Conservation (phyloP, 2,888 invertebrate genomes). For the Monoplex corrugatus region DNA sequence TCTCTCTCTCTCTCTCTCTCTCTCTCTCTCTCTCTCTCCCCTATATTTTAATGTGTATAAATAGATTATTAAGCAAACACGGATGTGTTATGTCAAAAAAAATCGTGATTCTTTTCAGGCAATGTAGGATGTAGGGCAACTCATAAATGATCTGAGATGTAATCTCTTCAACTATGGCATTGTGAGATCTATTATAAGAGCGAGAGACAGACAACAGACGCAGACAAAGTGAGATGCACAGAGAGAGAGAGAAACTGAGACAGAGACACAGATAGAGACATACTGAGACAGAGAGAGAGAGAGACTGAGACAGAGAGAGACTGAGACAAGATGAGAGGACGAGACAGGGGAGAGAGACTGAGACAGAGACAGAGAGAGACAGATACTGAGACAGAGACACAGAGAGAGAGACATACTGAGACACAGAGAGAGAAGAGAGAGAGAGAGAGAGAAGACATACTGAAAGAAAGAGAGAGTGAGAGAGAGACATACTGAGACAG, state of each 20-base stretch:
- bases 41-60: too few species aligned
- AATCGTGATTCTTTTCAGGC: too few species aligned
- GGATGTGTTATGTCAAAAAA: too few species aligned
- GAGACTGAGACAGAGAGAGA: background rate
- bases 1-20: too few species aligned
- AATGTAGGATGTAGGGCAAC: too few species aligned
- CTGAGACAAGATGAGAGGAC: too few species aligned
- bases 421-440: background rate
- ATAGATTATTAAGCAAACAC: too few species aligned
- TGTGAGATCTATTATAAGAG: too few species aligned
- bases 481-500: background rate
- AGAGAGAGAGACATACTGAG: background rate
- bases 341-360: too few species aligned
- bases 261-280: background rate
- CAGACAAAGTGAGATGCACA: background rate
- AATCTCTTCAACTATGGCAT: too few species aligned
- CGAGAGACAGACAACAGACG: background rate
- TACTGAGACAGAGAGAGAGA: background rate
- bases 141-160: too few species aligned
- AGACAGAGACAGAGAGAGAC: background rate
- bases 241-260: background rate
- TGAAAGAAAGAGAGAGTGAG: background rate
- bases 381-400: background rate
- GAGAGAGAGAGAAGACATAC: background rate
- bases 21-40: too few species aligned